Evolutionary conservation across 1,140 invertebrate species (phyloP).

Genomic region (Lepidurus couesii): DNA sequence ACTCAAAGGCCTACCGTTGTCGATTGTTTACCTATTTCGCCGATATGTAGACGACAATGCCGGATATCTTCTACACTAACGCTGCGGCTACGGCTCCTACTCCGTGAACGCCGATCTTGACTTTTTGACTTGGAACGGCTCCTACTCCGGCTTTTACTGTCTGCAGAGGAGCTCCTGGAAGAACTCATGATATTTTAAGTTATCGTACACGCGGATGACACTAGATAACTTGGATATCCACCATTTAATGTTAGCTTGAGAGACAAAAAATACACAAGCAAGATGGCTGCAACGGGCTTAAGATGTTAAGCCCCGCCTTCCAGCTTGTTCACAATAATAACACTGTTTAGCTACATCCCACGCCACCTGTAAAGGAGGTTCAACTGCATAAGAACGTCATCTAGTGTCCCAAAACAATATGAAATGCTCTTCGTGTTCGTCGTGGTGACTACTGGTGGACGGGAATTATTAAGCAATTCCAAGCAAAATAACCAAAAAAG

Average conservation of each 20-base stretch:
- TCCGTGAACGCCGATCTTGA: background rate
- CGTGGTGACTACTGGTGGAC: background rate
- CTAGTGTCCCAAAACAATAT: too few species aligned
- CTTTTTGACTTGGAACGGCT: conserved; percentile 9
- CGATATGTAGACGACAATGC: conserved; percentile 46
- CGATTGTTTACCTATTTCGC: conserved; percentile 42
- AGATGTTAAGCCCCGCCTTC: background rate
- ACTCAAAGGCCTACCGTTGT: background rate
- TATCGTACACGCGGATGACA: background rate
- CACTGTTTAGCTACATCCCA: background rate
- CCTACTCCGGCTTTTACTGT: conserved; percentile 2
- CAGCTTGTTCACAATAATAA: background rate
- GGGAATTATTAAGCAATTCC: background rate
- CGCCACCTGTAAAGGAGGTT: background rate
- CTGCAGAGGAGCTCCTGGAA: background rate
- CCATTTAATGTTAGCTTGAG: background rate
- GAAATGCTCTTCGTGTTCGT: background rate
- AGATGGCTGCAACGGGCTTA: background rate
- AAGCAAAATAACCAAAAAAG: conserved; percentile 23
- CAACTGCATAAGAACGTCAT: too few species aligned
- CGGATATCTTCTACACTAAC: conserved; percentile 1
- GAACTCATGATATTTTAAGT: background rate
- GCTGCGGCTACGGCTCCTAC: background rate
- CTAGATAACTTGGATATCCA: background rate
- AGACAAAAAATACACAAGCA: background rate